phyloP scores from a whole-genome alignment of 1,140 invertebrate genomes.

The Caenorhabditis briggsae region DNA sequence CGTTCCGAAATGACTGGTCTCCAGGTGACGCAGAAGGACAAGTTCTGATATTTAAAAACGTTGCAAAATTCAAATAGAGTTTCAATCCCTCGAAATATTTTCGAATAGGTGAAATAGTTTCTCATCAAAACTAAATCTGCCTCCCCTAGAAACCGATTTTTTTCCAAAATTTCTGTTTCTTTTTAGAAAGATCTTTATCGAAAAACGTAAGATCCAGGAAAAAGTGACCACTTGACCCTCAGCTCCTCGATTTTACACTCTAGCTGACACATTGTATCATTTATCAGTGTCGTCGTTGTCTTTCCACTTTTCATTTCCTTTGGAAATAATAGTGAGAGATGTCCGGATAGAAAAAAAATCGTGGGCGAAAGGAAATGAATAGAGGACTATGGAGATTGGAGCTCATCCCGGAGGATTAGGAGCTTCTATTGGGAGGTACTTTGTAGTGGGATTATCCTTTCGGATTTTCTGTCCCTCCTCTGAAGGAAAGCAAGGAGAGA shows the following conservation, averaged over 20 bases:
- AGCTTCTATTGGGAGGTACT: background rate
- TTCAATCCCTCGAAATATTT: no score
- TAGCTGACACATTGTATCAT: background rate
- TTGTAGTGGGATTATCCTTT: background rate
- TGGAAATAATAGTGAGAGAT: background rate
- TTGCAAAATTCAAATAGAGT: no score
- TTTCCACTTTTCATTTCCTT: background rate
- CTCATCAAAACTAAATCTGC: no score
- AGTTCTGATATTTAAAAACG: no score
- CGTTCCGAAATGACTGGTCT: no score
- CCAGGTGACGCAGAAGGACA: no score
- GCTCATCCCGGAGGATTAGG: background rate
- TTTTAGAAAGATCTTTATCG: background rate
- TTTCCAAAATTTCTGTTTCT: no score
- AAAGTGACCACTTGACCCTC: slow-evolving; percentile 17
- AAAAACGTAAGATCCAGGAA: background rate
- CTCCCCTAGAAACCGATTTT: no score
- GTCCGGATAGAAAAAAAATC: background rate
- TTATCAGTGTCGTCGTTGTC: background rate
- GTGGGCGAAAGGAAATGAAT: slow-evolving; percentile 27
- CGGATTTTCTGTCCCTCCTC: no score
- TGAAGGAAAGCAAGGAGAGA: no score
- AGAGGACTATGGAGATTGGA: background rate
- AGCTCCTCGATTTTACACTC: background rate
- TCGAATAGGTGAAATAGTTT: no score